phyloP scores from a whole-genome alignment of 2,888 invertebrate genomes.

The Ophraella communa region DNA sequence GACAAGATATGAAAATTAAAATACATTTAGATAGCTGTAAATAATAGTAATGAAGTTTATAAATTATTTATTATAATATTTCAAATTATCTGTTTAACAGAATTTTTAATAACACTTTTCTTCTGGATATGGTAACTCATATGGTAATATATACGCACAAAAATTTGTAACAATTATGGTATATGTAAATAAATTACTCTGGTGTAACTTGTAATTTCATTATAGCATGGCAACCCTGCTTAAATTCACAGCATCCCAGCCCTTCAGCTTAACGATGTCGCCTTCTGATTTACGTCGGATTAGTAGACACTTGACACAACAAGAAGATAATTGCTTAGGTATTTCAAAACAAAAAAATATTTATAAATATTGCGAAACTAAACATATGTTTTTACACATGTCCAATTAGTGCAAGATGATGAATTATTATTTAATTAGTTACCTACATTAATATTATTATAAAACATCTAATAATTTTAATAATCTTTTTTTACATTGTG shows the following conservation, averaged over 20 bases:
- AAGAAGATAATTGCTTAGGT: slow-evolving; percentile 38
- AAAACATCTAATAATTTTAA: neutral
- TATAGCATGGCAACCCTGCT: slow-evolving; percentile 28
- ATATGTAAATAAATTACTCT: neutral
- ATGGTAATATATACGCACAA: too few relatives aligned
- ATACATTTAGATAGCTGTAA: too few relatives aligned
- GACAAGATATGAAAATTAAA: too few relatives aligned
- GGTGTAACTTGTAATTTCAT: neutral
- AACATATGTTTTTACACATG: slow-evolving; percentile 43
- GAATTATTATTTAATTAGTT: neutral
- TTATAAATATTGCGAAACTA: slow-evolving; percentile 31
- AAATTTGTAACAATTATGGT: too few relatives aligned
- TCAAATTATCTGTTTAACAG: too few relatives aligned
- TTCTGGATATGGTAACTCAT: too few relatives aligned
- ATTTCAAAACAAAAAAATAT: slow-evolving; percentile 36
- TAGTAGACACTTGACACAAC: slow-evolving; percentile 42
- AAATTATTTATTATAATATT: too few relatives aligned
- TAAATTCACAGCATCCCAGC: slow-evolving; percentile 38
- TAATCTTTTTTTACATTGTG: too few relatives aligned
- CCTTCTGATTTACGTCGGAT: slow-evolving; percentile 44
- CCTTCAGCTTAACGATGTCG: slow-evolving; percentile 47
- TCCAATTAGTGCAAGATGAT: slow-evolving; percentile 22
- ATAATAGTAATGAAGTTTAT: too few relatives aligned
- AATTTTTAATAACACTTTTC: too few relatives aligned
- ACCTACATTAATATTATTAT: neutral